Evolutionary conservation across 2,888 invertebrate genomes (phyloP).

Genomic region (Synergus itoensis): DNA sequence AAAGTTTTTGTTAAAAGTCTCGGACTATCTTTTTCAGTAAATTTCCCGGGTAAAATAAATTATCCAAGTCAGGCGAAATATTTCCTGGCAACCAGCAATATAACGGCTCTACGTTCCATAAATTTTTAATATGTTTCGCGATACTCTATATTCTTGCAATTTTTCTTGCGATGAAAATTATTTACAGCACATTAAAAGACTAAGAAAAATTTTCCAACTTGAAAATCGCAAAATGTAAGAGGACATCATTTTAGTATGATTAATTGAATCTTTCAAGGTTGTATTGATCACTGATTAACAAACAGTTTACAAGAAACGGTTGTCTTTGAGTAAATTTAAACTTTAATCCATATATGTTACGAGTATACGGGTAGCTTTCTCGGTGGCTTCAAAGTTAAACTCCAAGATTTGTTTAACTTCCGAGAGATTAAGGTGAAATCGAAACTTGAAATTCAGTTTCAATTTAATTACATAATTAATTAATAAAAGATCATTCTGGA

Average conservation of each 20-base stretch:
- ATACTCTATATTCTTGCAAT: neutral
- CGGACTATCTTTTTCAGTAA: conserved; percentile 2
- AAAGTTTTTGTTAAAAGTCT: conserved; percentile 13
- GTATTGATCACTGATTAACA: neutral
- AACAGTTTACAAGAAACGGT: neutral
- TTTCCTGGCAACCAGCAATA: conserved; percentile 17
- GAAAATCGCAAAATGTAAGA: neutral
- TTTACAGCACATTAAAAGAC: neutral
- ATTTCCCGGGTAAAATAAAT: conserved; percentile 19
- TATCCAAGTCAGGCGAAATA: conserved; percentile 9
- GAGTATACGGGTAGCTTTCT: neutral
- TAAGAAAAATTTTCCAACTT: neutral
- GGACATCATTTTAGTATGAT: neutral
- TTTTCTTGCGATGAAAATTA: neutral
- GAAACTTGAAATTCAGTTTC: conserved; percentile 15
- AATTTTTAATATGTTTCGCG: conserved; percentile 2
- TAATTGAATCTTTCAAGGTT: neutral
- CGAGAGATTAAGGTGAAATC: neutral
- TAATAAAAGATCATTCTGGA: neutral
- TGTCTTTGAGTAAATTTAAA: neutral
- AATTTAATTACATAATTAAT: neutral
- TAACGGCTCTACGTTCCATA: conserved; percentile 21
- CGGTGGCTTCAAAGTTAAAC: neutral
- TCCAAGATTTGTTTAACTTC: neutral
- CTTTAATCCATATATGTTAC: neutral